phyloP scores from a whole-genome alignment of 2,797 vertebrate species.

The Pelochelys cantorii region DNA sequence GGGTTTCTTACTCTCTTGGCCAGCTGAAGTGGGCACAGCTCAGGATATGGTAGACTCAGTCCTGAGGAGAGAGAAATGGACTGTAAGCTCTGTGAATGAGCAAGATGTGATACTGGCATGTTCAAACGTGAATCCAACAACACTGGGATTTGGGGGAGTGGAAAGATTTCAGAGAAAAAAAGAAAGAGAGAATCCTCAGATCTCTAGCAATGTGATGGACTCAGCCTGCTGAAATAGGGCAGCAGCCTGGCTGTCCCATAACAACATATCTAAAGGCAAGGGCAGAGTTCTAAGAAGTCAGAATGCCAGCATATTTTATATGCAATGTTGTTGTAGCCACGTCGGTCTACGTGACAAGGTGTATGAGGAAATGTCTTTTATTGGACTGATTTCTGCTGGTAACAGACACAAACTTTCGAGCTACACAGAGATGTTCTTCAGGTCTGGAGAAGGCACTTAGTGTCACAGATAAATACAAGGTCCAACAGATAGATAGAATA shows the following conservation, averaged over 20 bases:
- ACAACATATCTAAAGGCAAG: conserved; percentile 3
- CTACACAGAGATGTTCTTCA: neutral
- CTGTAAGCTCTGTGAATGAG: neutral
- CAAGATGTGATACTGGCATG: neutral
- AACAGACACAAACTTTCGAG: no score
- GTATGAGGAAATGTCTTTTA: no score
- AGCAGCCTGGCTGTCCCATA: neutral
- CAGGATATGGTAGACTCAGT: neutral
- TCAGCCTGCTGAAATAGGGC: neutral
- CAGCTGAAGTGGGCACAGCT: neutral
- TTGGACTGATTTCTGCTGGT: no score
- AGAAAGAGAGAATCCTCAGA: neutral
- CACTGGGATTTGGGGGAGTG: neutral
- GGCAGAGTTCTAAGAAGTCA: neutral
- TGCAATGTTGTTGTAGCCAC: no score
- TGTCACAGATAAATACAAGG: neutral
- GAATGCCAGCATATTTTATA: neutral
- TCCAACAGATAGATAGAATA: neutral
- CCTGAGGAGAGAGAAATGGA: neutral
- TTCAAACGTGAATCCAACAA: neutral
- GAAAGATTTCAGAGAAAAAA: neutral
- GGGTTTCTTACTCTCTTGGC: neutral
- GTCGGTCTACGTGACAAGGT: no score
- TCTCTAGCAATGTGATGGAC: neutral
- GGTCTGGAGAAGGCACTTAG: neutral